Conservation (phyloP, 2,797 vertebrate genomes). For the Danio tinwini region DNA sequence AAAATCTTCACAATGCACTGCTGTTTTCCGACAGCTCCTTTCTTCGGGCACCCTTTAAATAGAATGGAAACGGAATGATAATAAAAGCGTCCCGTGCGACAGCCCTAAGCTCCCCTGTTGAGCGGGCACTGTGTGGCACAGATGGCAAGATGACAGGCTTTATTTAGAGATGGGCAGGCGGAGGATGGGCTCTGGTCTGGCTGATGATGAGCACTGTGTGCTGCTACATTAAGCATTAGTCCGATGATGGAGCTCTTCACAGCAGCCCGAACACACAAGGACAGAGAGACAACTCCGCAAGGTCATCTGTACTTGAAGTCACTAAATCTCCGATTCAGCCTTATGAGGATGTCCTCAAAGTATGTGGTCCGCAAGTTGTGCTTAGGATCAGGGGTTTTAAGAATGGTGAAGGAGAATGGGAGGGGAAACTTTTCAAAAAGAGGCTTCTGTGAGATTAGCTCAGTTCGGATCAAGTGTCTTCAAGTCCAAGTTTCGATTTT, state of each 20-base stretch:
- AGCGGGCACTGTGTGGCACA: slow-evolving; percentile 71
- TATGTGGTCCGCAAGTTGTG: slow-evolving; percentile 30
- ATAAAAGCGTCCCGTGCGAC: slow-evolving; percentile 64
- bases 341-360: slow-evolving; percentile 48
- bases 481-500: slow-evolving; percentile 1
- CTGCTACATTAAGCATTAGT: slow-evolving; percentile 68
- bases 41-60: slow-evolving; percentile 47
- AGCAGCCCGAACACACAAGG: slow-evolving; percentile 38
- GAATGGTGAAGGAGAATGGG: slow-evolving; percentile 19
- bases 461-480: slow-evolving; percentile 32
- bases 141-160: slow-evolving; percentile 77
- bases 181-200: slow-evolving; percentile 56
- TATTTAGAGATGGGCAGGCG: slow-evolving; percentile 73
- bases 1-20: slow-evolving; percentile 47
- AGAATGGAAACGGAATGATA: slow-evolving; percentile 40
- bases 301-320: slow-evolving; percentile 42
- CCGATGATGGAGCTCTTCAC: slow-evolving; percentile 36
- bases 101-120: slow-evolving; percentile 63
- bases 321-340: slow-evolving; percentile 37
- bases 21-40: slow-evolving; percentile 39
- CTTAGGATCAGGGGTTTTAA: slow-evolving; percentile 39
- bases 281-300: slow-evolving; percentile 35
- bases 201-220: slow-evolving; percentile 66
- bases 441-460: slow-evolving; percentile 29
- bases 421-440: slow-evolving; percentile 15